A percentile compares a stretch with the other conserved stretches of the same genome.
These are phyloP conservation scores for Drosophila saltans DNA, from an alignment of 1,140 invertebrate genomes.

Conservation along the genomic window DNA sequence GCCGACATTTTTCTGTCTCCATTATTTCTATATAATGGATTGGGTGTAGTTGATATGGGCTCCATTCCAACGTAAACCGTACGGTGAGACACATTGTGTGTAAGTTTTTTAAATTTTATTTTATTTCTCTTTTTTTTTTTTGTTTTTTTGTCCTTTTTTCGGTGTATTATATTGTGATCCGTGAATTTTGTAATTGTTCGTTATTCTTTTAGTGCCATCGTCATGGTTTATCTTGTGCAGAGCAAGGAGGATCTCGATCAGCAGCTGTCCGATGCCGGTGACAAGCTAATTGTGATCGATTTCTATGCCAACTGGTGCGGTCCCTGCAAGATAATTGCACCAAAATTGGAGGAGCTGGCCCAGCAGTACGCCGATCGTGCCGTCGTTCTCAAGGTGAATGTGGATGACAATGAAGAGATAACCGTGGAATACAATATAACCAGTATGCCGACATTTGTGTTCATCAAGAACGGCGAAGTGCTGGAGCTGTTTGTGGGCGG, in stretches of 20 bases:
- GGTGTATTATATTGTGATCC: no score
- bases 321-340: constrained; percentile 96
- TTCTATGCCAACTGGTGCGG: constrained; percentile 93
- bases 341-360: constrained; percentile 89
- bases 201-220: not conserved
- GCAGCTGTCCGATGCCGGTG: constrained; percentile 88
- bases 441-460: constrained; percentile 97
- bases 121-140: not conserved
- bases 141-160: not conserved
- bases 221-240: constrained; percentile 62
- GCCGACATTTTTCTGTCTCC: no score
- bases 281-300: constrained; percentile 94
- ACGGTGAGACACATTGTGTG: not conserved
- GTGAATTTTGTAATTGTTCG: no score
- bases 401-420: constrained; percentile 95
- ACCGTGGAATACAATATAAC: constrained; percentile 90
- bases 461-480: constrained; percentile 90
- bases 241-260: constrained; percentile 84
- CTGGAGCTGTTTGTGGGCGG: constrained; percentile 92
- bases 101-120: not conserved
- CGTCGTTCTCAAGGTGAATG: constrained; percentile 89
- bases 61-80: not conserved
- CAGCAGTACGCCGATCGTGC: constrained; percentile 83
- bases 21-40: not conserved
- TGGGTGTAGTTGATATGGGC: not conserved